Conservation (phyloP, 2,888 invertebrate species). For the Bembecia ichneumoniformis region DNA sequence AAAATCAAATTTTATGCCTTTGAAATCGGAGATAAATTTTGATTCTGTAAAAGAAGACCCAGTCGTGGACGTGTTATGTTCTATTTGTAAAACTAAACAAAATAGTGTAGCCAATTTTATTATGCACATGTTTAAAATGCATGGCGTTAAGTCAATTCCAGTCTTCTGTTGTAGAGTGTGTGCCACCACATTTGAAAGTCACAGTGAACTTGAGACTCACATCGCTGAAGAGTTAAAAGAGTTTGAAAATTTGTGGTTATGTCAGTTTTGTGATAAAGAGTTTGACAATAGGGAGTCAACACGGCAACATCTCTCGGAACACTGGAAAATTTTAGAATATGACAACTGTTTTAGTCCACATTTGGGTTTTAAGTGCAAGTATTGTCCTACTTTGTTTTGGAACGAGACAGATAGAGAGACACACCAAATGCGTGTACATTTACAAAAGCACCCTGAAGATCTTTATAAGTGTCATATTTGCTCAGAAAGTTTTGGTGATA, state of each 20-base stretch:
- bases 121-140: conserved; percentile 50
- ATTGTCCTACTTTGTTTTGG: conserved; percentile 64
- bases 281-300: conserved; percentile 48
- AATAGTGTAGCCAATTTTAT: conserved; percentile 28
- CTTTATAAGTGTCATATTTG: conserved; percentile 57
- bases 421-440: conserved; percentile 54
- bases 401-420: conserved; percentile 59
- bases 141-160: conserved; percentile 42
- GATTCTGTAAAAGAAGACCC: conserved; percentile 25
- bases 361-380: conserved; percentile 63
- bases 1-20: conserved; percentile 35
- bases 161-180: conserved; percentile 54
- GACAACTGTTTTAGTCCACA: conserved; percentile 64
- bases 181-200: conserved; percentile 44
- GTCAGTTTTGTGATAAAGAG: conserved; percentile 67
- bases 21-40: conserved; percentile 39
- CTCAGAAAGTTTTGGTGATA: conserved; percentile 52
- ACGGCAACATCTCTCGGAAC: conserved; percentile 44
- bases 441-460: conserved; percentile 35
- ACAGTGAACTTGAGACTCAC: conserved; percentile 42
- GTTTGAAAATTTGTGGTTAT: conserved; percentile 60
- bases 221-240: conserved; percentile 39
- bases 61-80: conserved; percentile 33
- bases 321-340: conserved; percentile 42
- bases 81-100: conserved; percentile 37